phyloP scores from a whole-genome alignment of 2,888 invertebrate genomes.

The Sipunculus nudus region DNA sequence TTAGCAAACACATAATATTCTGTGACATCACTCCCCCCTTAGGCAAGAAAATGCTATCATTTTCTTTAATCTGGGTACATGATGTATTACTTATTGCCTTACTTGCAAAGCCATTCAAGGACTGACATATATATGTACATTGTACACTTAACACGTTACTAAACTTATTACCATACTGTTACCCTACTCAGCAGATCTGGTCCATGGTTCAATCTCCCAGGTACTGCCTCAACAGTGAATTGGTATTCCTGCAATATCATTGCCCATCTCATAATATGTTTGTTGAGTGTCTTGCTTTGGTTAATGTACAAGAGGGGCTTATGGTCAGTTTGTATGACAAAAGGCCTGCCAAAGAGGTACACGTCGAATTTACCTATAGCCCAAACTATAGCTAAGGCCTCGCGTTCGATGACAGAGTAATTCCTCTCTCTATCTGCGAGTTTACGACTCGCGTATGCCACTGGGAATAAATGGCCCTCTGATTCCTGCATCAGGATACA shows the following conservation, averaged over 20 bases:
- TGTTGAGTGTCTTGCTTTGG: not conserved
- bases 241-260: constrained; percentile 4
- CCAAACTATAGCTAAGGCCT: constrained; percentile 36
- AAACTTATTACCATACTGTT: too few relatives aligned
- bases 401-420: constrained; percentile 36
- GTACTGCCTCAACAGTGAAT: constrained; percentile 8
- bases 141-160: too few relatives aligned
- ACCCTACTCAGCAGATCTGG: too few relatives aligned
- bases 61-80: too few relatives aligned
- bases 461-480: constrained; percentile 24
- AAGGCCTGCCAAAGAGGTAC: not conserved
- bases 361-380: constrained; percentile 1
- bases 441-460: constrained; percentile 40
- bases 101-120: too few relatives aligned
- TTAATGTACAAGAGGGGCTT: constrained; percentile 6
- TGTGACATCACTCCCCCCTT: too few relatives aligned
- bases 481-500: constrained; percentile 36
- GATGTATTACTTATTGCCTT: too few relatives aligned
- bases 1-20: too few relatives aligned
- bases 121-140: too few relatives aligned
- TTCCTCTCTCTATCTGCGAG: constrained; percentile 33
- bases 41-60: too few relatives aligned
- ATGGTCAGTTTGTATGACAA: constrained; percentile 14
- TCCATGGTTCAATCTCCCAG: too few relatives aligned
- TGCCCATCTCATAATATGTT: constrained; percentile 14